Percentiles rank a stretch among this genome's conserved stretches.
These are phyloP conservation scores for Helicoverpa assulta DNA, from an alignment of 2,888 invertebrate genomes.

Conservation along the genomic window DNA sequence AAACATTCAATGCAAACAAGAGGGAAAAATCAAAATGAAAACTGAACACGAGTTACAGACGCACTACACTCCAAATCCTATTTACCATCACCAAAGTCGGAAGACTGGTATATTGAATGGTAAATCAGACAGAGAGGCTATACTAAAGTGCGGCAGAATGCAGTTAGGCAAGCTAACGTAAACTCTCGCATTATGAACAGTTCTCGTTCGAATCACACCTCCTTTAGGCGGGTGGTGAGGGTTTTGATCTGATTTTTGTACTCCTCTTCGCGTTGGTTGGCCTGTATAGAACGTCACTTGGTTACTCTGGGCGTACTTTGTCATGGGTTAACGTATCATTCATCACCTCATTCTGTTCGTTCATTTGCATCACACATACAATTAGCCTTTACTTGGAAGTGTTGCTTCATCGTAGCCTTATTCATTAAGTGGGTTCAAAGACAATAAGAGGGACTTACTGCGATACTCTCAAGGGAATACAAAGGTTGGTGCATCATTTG, in stretches of 20 bases:
- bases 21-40: slow-evolving; percentile 68
- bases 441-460: slow-evolving; percentile 44
- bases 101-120: slow-evolving; percentile 54
- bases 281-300: slow-evolving; percentile 91
- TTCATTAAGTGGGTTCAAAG: slow-evolving; percentile 48
- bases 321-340: slow-evolving; percentile 18
- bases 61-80: slow-evolving; percentile 75
- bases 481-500: slow-evolving; percentile 86
- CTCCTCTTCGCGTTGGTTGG: slow-evolving; percentile 99
- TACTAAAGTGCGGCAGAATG: slow-evolving; percentile 80
- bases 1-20: slow-evolving; percentile 75
- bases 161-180: slow-evolving; percentile 86
- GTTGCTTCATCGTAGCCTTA: slow-evolving; percentile 51
- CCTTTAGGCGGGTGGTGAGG: slow-evolving; percentile 99
- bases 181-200: slow-evolving; percentile 81
- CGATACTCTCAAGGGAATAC: slow-evolving; percentile 36
- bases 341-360: slow-evolving; percentile 31
- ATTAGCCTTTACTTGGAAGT: slow-evolving; percentile 56
- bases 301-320: slow-evolving; percentile 65
- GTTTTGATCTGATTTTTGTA: slow-evolving; percentile 99
- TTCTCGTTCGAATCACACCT: slow-evolving; percentile 93
- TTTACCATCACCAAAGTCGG: slow-evolving; percentile 70
- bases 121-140: slow-evolving; percentile 73
- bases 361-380: slow-evolving; percentile 53
- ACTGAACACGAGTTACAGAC: slow-evolving; percentile 74